Evolutionary conservation across 2,797 vertebrate species (phyloP), one percentile per base, ranked within the genome.

Genomic region (Ceryle rudis): DNA sequence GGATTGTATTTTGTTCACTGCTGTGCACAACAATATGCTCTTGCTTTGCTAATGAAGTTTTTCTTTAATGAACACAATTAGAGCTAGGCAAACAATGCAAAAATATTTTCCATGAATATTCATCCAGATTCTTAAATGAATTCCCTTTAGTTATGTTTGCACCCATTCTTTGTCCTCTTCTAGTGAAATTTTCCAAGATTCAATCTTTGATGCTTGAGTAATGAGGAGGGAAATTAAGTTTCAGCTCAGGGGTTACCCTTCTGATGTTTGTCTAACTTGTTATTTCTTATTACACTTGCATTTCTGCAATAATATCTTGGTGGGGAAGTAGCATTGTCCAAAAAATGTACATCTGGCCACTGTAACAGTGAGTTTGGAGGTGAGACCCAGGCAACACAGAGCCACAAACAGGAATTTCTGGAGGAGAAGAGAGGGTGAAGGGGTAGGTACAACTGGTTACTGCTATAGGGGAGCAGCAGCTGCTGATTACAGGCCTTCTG

Each of bases 61-160:
- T 96, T 79, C 89, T 97, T 91, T 94, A 95, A 96, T 74, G 78
- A 69, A 79, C 91, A 61, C 96, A 96, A 97, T 97, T 97, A 96
- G 78, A 87, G 65, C 78, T 67, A 94, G 49, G 93, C 55, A 89
- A 97, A 95, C 82, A 97, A 90, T 90, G 92, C 65, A 88, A 85
- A 94, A 97, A 94, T 87, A 84, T 95, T 85, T 86, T 1, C 66
- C 41, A 89, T 97, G 94, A 94, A 90, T 95, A 96, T 97, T 96
- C 90, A 96, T 91, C 37, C 8, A 7, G 33, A 91, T 47, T 75
- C 71, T 71, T 66, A 93, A 85, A 94, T 94, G 1, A 94, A 73
- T 92, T 91, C 77, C 51, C 42, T 73, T 95, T 18, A 9, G 35
- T 93, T 90, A 60, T 61, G 29, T 83, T 90, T 72, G 66, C 51